A percentile compares a stretch with the other conserved stretches of the same genome.
phyloP scores from a whole-genome alignment of 30 jellyfish, hydroid and myxozoan genomes.

The Turritopsis rubra region DNA sequence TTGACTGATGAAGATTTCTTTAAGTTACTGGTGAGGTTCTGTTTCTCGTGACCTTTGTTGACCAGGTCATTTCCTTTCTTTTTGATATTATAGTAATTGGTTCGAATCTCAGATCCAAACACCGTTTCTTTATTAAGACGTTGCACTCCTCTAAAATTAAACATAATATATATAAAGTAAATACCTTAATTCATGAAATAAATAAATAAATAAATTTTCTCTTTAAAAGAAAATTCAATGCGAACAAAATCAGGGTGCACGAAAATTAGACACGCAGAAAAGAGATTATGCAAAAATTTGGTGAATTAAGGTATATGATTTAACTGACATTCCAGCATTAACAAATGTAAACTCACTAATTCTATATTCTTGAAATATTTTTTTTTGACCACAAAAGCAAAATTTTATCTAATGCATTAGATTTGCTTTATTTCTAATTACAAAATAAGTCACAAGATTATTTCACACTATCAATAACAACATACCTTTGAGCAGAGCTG shows the following conservation, averaged over 20 bases:
- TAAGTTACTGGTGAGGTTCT: background rate
- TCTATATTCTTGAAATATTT: too few relatives aligned
- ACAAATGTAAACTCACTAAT: too few relatives aligned
- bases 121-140: constrained; percentile 53
- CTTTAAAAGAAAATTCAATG: too few relatives aligned
- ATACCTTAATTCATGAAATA: too few relatives aligned
- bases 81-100: background rate
- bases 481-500: constrained; percentile 46
- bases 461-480: background rate
- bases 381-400: too few relatives aligned
- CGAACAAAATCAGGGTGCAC: too few relatives aligned
- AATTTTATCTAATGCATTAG: too few relatives aligned
- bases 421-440: too few relatives aligned
- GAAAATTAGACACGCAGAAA: background rate
- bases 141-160: constrained; percentile 46
- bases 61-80: background rate
- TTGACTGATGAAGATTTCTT: background rate
- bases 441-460: background rate
- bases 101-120: constrained; percentile 42
- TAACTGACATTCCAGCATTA: too few relatives aligned
- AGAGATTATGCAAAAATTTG: background rate
- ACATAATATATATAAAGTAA: background rate
- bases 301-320: too few relatives aligned
- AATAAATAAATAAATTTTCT: too few relatives aligned
- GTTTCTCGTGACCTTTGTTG: background rate